These are phyloP conservation scores for Onychorhynchus coronatus DNA, from an alignment of 2,113 vertebrate genomes.

Conservation along the genomic window DNA sequence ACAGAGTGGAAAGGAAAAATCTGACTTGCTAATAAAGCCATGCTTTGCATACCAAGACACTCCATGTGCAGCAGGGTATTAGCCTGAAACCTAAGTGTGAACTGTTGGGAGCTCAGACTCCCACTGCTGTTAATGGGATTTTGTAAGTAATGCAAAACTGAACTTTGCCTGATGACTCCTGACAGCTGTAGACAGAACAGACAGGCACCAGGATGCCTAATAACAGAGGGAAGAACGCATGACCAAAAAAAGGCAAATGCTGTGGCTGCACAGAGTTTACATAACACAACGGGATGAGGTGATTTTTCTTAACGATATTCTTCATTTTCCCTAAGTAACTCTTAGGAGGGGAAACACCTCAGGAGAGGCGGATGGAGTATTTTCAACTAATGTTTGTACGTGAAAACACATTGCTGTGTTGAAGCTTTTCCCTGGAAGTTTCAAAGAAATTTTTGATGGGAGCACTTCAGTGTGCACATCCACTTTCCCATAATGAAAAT, in stretches of 20 bases:
- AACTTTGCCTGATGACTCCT: neutral
- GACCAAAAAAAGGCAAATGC: neutral
- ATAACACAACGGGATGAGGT: neutral
- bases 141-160: neutral
- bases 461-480: neutral
- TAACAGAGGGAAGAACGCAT: neutral
- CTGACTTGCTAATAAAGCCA: neutral
- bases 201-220: neutral
- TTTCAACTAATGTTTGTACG: neutral
- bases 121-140: neutral
- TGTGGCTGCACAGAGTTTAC: neutral
- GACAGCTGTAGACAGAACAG: neutral
- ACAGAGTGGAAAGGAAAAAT: neutral
- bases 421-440: neutral
- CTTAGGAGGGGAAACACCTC: neutral
- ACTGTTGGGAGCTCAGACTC: neutral
- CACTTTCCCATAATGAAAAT: neutral
- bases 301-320: neutral
- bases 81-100: neutral
- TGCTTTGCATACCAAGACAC: neutral
- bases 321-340: neutral
- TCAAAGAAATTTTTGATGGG: neutral
- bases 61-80: neutral
- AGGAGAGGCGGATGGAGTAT: neutral
- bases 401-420: neutral